A percentile compares a stretch with the other conserved stretches of the same genome.
These are phyloP conservation scores for Laspeyria flexula DNA, from an alignment of 2,888 invertebrate species.

Conservation along the genomic window DNA sequence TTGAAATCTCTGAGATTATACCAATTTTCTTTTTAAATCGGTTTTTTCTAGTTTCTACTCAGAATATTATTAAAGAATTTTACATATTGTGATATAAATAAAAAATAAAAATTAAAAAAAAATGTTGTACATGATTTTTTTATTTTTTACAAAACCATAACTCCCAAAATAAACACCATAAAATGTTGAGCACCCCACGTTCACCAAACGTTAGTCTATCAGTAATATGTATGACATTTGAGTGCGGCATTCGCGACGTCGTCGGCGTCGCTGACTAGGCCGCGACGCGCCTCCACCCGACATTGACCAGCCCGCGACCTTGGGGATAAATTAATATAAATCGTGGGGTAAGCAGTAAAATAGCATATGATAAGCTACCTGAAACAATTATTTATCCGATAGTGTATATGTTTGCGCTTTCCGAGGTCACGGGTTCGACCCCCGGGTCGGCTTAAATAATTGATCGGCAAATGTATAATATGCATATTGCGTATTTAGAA, in stretches of 20 bases:
- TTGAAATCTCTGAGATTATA: too few relatives aligned
- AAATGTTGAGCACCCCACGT: slow-evolving; percentile 62
- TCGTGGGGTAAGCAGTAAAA: slow-evolving; percentile 10
- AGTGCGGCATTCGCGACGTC: slow-evolving; percentile 71
- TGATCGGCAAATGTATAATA: too few relatives aligned
- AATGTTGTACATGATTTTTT: too few relatives aligned
- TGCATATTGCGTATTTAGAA: too few relatives aligned
- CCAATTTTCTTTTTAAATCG: too few relatives aligned
- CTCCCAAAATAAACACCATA: background rate
- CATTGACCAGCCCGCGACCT: slow-evolving; percentile 53
- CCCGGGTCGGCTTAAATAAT: too few relatives aligned
- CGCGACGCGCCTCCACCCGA: slow-evolving; percentile 49
- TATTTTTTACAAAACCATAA: background rate
- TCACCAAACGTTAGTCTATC: slow-evolving; percentile 59
- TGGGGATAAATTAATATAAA: slow-evolving; percentile 30
- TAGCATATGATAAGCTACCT: background rate
- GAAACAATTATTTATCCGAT: background rate
- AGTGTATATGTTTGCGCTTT: too few relatives aligned
- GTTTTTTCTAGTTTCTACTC: too few relatives aligned
- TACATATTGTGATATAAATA: too few relatives aligned
- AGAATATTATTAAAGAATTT: too few relatives aligned
- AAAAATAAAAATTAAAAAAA: too few relatives aligned
- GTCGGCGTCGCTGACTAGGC: slow-evolving; percentile 49
- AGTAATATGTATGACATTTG: slow-evolving; percentile 80
- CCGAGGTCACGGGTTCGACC: too few relatives aligned